Conservation (phyloP, 2,113 vertebrate species). For the Amphilophus citrinellus region DNA sequence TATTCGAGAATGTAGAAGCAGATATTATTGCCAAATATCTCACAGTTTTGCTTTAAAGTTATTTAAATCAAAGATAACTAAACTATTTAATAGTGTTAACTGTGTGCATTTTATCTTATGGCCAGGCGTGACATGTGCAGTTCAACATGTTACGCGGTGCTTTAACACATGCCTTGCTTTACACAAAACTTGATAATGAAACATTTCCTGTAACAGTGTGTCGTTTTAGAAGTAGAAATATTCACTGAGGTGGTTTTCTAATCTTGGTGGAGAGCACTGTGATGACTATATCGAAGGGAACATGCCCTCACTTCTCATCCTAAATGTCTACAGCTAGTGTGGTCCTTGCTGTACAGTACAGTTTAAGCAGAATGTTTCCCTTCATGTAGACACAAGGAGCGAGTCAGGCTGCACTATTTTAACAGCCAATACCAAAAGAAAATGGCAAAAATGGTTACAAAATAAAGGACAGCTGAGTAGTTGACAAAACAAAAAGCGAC, state of each 20-base stretch:
- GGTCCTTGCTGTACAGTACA: not conserved
- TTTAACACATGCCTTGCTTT: too few species aligned
- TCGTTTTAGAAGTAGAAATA: not conserved
- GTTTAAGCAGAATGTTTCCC: slow-evolving; percentile 16
- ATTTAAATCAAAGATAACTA: not conserved
- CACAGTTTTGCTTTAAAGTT: not conserved
- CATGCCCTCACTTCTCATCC: not conserved
- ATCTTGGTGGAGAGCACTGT: not conserved
- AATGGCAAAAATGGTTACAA: slow-evolving; percentile 34
- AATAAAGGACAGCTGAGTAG: slow-evolving; percentile 45
- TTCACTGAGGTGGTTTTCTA: not conserved
- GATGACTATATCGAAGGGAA: not conserved
- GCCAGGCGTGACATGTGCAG: too few species aligned
- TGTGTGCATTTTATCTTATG: too few species aligned
- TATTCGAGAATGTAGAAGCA: not conserved
- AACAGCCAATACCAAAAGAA: slow-evolving; percentile 42
- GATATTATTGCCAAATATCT: not conserved
- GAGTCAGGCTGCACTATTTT: slow-evolving; percentile 12
- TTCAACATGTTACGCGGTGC: too few species aligned
- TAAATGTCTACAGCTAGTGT: not conserved
- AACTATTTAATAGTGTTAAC: not conserved
- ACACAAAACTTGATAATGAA: not conserved
- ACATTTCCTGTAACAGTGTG: not conserved
- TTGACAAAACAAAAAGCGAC: slow-evolving; percentile 59
- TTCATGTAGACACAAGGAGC: slow-evolving; percentile 5